Base-by-base conservation (phyloP, 2,888 invertebrate species). In the Coelinius sp. region DNA sequence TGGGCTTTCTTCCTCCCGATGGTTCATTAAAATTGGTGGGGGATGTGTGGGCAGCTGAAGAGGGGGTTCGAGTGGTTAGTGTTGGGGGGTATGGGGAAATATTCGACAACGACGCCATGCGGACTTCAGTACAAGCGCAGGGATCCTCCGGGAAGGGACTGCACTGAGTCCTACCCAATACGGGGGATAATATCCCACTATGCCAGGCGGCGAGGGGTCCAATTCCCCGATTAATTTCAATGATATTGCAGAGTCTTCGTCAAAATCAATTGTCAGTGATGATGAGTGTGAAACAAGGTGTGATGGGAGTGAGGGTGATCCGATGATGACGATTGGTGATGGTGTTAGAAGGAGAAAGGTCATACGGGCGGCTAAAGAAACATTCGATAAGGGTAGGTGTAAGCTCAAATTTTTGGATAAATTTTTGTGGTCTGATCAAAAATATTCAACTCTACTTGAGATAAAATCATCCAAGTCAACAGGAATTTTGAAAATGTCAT, bases 351-450 rank as follows among this genome's bases (percentile, higher is more conserved):
- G 89, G 70, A 87, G 90, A 81, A 90, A 90, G 86, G 88, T 91
- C 81, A 89, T 91, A 76, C 88, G 90, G 83, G 89, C 89, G 80
- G 91, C 91, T 73, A 90, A 90, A 85, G 89, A 91, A 80, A 91
- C 90, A 73, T 85, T 91, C 71, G 90, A 91, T 82, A 90, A 90
- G 88, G 91, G 91, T 90, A 84, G 86, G 85, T 14, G 68, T 17
- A n/a, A 4, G 12, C 14, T 27, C 22, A 7, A 8, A 25, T 44
- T 65, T 44, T 24, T 12, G 41, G n/a, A 6, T n/a, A n/a, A n/a
- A n/a, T n/a, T n/a, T n/a, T n/a, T n/a, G n/a, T n/a, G n/a, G 31
- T 31, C 31, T 31, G 31, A 31, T 31, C 31, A 31, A 31, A 31
- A 31, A 5, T 7, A 31, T 31, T 7, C 31, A 31, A 5, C 3